phyloP scores from a whole-genome alignment of 2,888 invertebrate species.

The Drosophila phalerata region DNA sequence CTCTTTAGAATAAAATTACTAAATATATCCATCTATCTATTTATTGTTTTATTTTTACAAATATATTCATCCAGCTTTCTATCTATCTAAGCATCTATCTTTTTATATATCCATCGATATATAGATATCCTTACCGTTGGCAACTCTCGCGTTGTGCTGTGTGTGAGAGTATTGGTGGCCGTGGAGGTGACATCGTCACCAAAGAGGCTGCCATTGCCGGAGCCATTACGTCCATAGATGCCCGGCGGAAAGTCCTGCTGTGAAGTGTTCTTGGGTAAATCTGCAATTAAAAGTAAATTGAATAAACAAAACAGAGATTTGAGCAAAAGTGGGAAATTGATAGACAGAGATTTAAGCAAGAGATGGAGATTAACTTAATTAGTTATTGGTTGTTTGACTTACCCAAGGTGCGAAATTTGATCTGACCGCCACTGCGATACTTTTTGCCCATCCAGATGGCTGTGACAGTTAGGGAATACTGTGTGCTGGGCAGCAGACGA shows the following conservation, averaged over 20 bases:
- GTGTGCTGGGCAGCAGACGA: conserved; percentile 93
- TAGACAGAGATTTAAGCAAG: not conserved
- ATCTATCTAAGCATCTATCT: not conserved
- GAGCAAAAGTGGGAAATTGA: too few species aligned
- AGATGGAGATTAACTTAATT: not conserved
- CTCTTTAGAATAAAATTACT: too few species aligned
- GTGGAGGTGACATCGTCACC: conserved; percentile 84
- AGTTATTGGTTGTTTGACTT: conserved; percentile 33
- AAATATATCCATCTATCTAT: not conserved
- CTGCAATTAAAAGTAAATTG: conserved; percentile 74
- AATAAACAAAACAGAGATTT: not conserved
- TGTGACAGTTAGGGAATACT: conserved; percentile 94
- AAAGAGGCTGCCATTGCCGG: conserved; percentile 61
- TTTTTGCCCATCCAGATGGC: conserved; percentile 93
- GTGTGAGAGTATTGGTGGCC: conserved; percentile 82
- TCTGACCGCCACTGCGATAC: conserved; percentile 91
- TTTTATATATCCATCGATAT: not conserved
- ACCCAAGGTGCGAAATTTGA: conserved; percentile 96
- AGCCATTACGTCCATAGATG: conserved; percentile 48
- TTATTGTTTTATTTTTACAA: not conserved
- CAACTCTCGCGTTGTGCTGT: conserved; percentile 83
- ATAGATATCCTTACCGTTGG: conserved; percentile 82
- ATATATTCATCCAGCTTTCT: not conserved
- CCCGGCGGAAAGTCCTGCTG: conserved; percentile 88
- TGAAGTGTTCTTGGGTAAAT: conserved; percentile 92